These are phyloP conservation scores for Gadus chalcogrammus DNA, from an alignment of 2,113 vertebrate species.

Conservation along the genomic window DNA sequence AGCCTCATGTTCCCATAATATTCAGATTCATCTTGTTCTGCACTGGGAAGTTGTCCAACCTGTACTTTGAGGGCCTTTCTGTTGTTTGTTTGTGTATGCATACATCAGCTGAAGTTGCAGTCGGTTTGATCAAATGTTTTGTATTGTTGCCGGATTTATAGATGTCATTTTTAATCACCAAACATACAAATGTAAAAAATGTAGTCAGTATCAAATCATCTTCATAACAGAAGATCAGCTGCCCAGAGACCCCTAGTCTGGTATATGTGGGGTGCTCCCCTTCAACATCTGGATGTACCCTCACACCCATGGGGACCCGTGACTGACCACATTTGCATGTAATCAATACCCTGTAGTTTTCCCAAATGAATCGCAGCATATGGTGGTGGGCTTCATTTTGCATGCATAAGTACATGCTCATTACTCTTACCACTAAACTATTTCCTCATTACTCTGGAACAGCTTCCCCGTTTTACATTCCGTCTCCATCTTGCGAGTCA, in stretches of 20 bases:
- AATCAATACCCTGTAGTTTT: conserved; percentile 21
- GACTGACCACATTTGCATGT: conserved; percentile 37
- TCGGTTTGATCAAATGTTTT: conserved; percentile 46
- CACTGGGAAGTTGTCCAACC: conserved; percentile 41
- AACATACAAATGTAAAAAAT: conserved; percentile 38
- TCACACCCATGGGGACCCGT: conserved; percentile 11
- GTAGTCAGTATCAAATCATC: conserved; percentile 8
- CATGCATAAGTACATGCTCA: conserved; percentile 32
- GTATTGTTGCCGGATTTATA: conserved; percentile 26
- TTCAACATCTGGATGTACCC: conserved; percentile 50
- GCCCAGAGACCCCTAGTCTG: conserved; percentile 46
- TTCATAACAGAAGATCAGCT: conserved; percentile 29
- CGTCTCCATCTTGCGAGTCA: conserved; percentile 6
- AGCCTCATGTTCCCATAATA: conserved; percentile 33
- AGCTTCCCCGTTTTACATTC: neutral
- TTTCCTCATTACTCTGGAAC: conserved; percentile 18
- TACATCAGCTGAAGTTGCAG: conserved; percentile 32
- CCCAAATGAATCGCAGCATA: conserved; percentile 31
- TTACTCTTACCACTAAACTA: conserved; percentile 1
- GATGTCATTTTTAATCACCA: conserved; percentile 49
- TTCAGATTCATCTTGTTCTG: conserved; percentile 37
- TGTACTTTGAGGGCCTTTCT: conserved; percentile 34
- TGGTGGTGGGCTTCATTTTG: conserved; percentile 30
- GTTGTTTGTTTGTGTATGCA: conserved; percentile 47
- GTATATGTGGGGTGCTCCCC: conserved; percentile 10